Conservation (phyloP, 2,888 invertebrate species). For the Parnassius orleans region DNA sequence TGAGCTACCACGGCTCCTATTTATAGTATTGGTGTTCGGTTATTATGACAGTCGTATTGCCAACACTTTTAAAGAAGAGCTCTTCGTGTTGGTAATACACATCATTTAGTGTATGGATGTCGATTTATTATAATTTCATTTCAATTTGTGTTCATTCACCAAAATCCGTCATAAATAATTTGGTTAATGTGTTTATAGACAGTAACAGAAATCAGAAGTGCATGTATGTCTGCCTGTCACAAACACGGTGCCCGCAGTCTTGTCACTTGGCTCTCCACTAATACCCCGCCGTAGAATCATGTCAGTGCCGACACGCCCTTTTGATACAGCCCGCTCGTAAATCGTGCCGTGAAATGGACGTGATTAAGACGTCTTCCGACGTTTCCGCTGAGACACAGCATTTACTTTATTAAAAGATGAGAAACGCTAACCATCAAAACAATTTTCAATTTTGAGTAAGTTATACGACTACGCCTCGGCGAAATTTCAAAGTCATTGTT, state of each 20-base stretch:
- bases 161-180: too few relatives aligned
- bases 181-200: too few relatives aligned
- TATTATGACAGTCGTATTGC: too few relatives aligned
- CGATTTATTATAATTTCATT: too few relatives aligned
- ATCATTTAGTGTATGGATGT: too few relatives aligned
- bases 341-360: constrained; percentile 22
- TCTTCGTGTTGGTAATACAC: too few relatives aligned
- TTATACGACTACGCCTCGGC: constrained; percentile 33
- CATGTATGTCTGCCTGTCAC: constrained; percentile 10
- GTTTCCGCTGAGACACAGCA: constrained; percentile 8
- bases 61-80: too few relatives aligned
- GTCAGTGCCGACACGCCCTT: constrained; percentile 14
- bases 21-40: too few relatives aligned
- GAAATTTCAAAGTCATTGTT: constrained; percentile 33
- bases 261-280: constrained; percentile 18
- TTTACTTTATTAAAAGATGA: constrained; percentile 28
- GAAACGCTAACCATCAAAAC: constrained; percentile 32
- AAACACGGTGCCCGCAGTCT: constrained; percentile 9
- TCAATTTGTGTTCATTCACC: too few relatives aligned
- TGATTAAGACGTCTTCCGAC: constrained; percentile 22
- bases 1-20: too few relatives aligned
- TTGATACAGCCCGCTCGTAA: constrained; percentile 20
- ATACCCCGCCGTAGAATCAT: constrained; percentile 4
- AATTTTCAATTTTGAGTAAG: constrained; percentile 35
- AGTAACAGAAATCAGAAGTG: not conserved